Evolutionary conservation across 2,797 vertebrate genomes (phyloP), one percentile per base, ranked within the genome.

Genomic region (Urocyon cinereoargenteus): DNA sequence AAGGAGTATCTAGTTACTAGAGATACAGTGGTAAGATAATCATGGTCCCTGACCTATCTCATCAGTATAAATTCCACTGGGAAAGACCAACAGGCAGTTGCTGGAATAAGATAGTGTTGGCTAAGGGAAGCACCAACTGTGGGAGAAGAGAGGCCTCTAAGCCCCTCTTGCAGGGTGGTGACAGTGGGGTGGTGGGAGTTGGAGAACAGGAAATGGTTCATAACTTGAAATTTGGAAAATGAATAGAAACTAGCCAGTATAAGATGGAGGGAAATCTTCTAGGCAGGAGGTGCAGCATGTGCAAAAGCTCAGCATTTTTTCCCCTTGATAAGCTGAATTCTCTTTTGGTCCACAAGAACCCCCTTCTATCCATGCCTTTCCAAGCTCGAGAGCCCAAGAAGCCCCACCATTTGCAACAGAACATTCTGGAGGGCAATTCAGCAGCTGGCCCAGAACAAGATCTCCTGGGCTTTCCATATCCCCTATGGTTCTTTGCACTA

Each of bases 171-270:
- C 40, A 89, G 36, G 31, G 31, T 34, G 62, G 68, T 57, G 9
- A 64, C 89, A 36, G 24, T 75, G 12, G 72, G 22, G 28, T 72
- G n/a, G n/a, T 72, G 10, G 34, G 81, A 86, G 57, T 84, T 75
- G 40, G 62, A 61, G 26, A 95, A 88, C 70, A 53, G 40, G 59
- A 90, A 92, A 51, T 75, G 45, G 31, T 51, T 51, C 55, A 57
- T 86, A 81, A 93, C 83, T 81, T 90, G 75, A 96, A 91, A 97
- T 53, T 57, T 92, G 55, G 87, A 97, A 70, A 94, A 84, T 68
- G 49, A 97, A 36, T 15, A 96, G 61, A 91, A 86, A 22, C 61
- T 91, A 79, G 31, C 11, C 55, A 94, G 62, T 49, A 64, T 15
- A 86, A 90, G 61, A 86, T 64, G 57, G 75, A 96, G 22, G 59